phyloP scores from a whole-genome alignment of 1,140 invertebrate genomes.

The Bombus waltoni region DNA sequence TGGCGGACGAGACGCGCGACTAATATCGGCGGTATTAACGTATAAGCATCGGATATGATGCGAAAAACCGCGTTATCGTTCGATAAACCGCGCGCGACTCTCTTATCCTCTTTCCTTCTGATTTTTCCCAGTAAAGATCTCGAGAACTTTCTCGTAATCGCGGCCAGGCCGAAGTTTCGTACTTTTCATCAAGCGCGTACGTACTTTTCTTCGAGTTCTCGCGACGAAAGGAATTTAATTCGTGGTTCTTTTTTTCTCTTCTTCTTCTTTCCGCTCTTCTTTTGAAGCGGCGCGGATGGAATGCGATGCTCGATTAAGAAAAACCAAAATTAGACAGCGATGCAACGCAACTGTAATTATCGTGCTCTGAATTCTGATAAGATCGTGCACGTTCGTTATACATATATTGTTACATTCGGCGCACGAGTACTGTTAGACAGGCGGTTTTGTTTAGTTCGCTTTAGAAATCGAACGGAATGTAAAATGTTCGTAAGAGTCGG shows the following conservation, averaged over 20 bases:
- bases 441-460: not conserved
- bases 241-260: too few species aligned
- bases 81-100: not conserved
- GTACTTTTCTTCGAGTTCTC: not conserved
- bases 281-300: not conserved
- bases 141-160: not conserved
- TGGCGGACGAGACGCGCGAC: too few species aligned
- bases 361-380: not conserved
- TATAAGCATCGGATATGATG: not conserved
- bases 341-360: not conserved
- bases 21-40: not conserved
- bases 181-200: not conserved
- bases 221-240: constrained; percentile 32
- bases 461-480: constrained; percentile 3
- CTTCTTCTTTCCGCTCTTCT: too few species aligned
- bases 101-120: not conserved
- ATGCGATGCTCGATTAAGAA: not conserved
- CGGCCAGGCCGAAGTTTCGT: not conserved
- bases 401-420: not conserved
- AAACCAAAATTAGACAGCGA: constrained; percentile 1
- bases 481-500: not conserved
- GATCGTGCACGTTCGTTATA: not conserved
- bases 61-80: not conserved
- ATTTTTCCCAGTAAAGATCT: not conserved
- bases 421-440: not conserved